Evolutionary conservation across 2,113 vertebrate genomes (phyloP).

Genomic region (Psettodes erumei): DNA sequence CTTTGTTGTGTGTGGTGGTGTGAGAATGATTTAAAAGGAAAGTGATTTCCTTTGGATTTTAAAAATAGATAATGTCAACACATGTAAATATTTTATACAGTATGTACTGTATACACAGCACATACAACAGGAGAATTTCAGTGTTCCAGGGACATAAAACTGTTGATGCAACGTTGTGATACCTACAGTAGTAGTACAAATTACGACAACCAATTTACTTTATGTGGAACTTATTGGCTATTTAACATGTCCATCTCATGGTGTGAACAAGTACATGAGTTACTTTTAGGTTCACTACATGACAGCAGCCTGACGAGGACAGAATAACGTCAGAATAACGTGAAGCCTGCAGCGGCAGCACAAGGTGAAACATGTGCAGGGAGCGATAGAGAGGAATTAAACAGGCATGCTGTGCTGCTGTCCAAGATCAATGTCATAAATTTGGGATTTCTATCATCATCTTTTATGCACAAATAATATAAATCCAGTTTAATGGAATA

Average conservation of each 20-base stretch:
- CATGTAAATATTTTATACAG: no score
- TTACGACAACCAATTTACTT: no score
- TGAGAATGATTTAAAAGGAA: neutral
- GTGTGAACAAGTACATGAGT: neutral
- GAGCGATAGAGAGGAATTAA: neutral
- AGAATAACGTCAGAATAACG: neutral
- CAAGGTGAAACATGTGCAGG: neutral
- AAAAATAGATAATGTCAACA: no score
- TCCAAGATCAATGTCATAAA: neutral
- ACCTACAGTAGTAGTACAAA: no score
- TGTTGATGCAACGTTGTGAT: no score
- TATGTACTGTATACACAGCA: no score
- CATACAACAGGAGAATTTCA: no score
- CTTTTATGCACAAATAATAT: neutral
- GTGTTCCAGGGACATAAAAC: no score
- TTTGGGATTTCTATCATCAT: slow-evolving; percentile 1
- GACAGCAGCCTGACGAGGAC: neutral
- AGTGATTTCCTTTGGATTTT: neutral
- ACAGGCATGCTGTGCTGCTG: neutral
- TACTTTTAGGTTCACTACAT: neutral
- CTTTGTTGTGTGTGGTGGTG: neutral
- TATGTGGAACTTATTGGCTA: neutral
- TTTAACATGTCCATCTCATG: neutral
- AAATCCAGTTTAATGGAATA: neutral
- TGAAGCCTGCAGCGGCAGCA: neutral